A percentile compares a stretch with the other conserved stretches of the same genome.
Conservation (phyloP, 2,888 invertebrate genomes). For the Hipparchia sbordonii region DNA sequence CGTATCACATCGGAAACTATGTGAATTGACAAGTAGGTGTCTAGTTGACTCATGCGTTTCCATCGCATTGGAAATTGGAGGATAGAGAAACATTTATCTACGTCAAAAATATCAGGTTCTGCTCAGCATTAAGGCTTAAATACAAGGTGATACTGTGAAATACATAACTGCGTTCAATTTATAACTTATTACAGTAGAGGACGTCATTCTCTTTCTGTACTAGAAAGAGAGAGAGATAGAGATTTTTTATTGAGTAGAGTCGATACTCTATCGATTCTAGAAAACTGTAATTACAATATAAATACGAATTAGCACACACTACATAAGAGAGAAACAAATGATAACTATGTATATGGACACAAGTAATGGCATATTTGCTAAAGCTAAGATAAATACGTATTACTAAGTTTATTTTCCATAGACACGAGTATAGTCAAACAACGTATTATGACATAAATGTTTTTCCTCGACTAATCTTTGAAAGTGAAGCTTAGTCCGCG, state of each 20-base stretch:
- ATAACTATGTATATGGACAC: background rate
- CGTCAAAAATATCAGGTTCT: constrained; percentile 7
- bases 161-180: background rate
- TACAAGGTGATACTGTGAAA: background rate
- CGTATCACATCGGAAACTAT: background rate
- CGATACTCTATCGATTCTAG: background rate
- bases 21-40: background rate
- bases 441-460: background rate
- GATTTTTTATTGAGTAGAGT: too few species aligned
- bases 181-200: background rate
- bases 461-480: constrained; percentile 6
- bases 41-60: background rate
- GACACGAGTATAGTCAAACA: constrained; percentile 1
- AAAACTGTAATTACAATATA: background rate
- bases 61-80: background rate
- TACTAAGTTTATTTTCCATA: constrained; percentile 13
- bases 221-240: background rate
- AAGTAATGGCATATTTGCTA: constrained; percentile 4
- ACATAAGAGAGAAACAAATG: constrained; percentile 4
- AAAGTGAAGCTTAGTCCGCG: background rate
- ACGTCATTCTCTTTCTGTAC: background rate
- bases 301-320: background rate
- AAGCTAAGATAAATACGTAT: background rate
- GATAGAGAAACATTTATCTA: constrained; percentile 13
- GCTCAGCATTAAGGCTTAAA: background rate